A percentile compares a stretch with the other conserved stretches of the same genome.
These are phyloP conservation scores for Synanceia verrucosa DNA, from an alignment of 2,797 vertebrate species.

Conservation along the genomic window DNA sequence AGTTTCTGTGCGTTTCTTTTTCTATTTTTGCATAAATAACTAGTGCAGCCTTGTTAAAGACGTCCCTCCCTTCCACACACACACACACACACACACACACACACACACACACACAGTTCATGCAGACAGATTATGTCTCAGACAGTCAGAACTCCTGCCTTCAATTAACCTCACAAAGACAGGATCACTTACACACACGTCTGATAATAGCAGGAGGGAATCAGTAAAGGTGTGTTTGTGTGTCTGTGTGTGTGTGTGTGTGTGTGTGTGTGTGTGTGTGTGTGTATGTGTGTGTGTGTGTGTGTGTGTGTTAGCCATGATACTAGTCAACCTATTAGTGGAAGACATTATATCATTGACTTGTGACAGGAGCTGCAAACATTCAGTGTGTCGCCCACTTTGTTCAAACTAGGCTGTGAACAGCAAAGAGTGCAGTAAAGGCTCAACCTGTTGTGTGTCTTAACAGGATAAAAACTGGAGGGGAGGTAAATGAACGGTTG, in stretches of 20 bases:
- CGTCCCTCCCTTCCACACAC: slow-evolving; percentile 24
- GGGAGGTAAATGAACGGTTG: neutral
- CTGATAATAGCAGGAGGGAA: slow-evolving; percentile 59
- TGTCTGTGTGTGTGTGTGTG: slow-evolving; percentile 10
- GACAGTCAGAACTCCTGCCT: slow-evolving; percentile 76
- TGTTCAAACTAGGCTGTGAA: neutral
- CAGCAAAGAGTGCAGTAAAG: neutral
- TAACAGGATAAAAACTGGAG: neutral
- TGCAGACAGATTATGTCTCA: slow-evolving; percentile 76
- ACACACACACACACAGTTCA: slow-evolving; percentile 36
- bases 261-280: slow-evolving; percentile 3
- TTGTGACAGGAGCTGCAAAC: slow-evolving; percentile 7
- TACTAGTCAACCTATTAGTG: slow-evolving; percentile 23
- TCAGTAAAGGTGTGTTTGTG: slow-evolving; percentile 10
- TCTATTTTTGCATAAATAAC: slow-evolving; percentile 60
- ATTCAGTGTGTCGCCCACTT: neutral
- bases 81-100: slow-evolving; percentile 19
- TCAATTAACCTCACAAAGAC: slow-evolving; percentile 83
- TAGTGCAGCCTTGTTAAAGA: slow-evolving; percentile 63
- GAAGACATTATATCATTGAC: slow-evolving; percentile 20
- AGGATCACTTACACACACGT: slow-evolving; percentile 72
- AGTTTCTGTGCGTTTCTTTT: slow-evolving; percentile 60
- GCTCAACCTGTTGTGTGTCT: neutral
- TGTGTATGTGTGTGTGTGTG: slow-evolving; percentile 7
- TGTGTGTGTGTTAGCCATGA: neutral